phyloP scores from a whole-genome alignment of 1,140 invertebrate genomes.

The Formica exsecta region DNA sequence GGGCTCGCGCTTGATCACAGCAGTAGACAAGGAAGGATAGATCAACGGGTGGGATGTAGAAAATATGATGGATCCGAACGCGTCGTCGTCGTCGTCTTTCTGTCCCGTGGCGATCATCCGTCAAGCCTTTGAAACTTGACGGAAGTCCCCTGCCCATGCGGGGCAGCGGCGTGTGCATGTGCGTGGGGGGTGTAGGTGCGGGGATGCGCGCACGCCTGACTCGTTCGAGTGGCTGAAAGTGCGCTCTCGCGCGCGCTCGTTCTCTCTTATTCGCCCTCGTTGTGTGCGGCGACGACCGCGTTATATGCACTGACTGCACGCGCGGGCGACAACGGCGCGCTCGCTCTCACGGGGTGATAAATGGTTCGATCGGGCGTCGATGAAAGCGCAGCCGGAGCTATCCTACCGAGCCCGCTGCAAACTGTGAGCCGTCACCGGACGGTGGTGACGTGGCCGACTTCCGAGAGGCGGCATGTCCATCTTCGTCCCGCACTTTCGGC shows the following conservation, averaged over 20 bases:
- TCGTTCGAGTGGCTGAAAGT: constrained; percentile 53
- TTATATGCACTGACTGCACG: constrained; percentile 58
- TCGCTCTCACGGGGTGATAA: constrained; percentile 75
- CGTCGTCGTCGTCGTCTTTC: constrained; percentile 81
- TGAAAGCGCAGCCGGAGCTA: constrained; percentile 66
- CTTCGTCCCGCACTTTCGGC: constrained; percentile 32
- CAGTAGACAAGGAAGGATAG: constrained; percentile 61
- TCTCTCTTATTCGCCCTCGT: constrained; percentile 61
- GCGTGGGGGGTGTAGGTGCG: not conserved
- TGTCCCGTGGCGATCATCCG: constrained; percentile 85
- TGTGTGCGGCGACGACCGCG: constrained; percentile 64
- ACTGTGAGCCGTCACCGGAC: constrained; percentile 56
- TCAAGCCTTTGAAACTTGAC: constrained; percentile 84
- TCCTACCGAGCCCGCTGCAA: constrained; percentile 39
- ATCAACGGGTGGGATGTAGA: constrained; percentile 69
- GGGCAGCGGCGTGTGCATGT: not conserved
- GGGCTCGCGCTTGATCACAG: constrained; percentile 46
- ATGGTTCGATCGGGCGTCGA: constrained; percentile 78
- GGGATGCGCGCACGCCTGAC: not conserved
- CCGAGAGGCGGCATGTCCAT: constrained; percentile 58
- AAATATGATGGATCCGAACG: constrained; percentile 83
- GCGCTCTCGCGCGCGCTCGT: constrained; percentile 36
- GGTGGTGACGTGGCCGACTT: constrained; percentile 28
- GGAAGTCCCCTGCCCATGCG: constrained; percentile 64
- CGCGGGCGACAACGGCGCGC: constrained; percentile 68